These are phyloP conservation scores for Camponotus fellah DNA, from an alignment of 2,888 invertebrate genomes.

Conservation along the genomic window DNA sequence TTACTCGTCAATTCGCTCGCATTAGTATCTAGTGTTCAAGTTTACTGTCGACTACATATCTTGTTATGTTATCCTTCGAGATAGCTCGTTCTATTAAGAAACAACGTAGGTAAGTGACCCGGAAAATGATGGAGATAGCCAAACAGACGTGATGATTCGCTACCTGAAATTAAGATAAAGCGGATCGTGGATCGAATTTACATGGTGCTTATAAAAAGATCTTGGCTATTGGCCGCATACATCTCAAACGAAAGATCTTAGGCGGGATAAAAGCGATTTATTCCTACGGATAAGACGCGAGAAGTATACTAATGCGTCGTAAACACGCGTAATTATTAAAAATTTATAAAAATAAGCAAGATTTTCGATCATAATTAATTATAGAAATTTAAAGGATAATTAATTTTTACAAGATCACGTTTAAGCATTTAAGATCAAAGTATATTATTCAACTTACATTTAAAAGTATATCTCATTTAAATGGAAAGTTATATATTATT, in stretches of 20 bases:
- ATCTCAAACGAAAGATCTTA: conserved; percentile 40
- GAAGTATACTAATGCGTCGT: conserved; percentile 9
- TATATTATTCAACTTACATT: not conserved
- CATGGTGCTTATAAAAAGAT: conserved; percentile 29
- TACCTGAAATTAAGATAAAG: conserved; percentile 60
- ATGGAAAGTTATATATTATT: not conserved
- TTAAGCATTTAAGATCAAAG: not conserved
- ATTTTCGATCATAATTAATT: conserved; percentile 13
- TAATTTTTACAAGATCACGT: not conserved
- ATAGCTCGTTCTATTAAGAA: conserved; percentile 50
- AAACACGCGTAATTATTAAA: not conserved
- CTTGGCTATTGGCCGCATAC: conserved; percentile 5
- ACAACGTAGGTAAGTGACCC: conserved; percentile 46
- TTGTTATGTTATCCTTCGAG: conserved; percentile 31
- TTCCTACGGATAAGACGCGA: conserved; percentile 16
- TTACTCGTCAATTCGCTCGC: conserved; percentile 1
- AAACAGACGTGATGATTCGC: conserved; percentile 49
- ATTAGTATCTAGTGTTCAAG: conserved; percentile 21
- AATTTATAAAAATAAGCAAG: conserved; percentile 7
- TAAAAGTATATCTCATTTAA: not conserved
- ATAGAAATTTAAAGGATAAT: not conserved
- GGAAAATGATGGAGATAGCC: conserved; percentile 52
- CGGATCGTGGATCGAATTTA: conserved; percentile 18
- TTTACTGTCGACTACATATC: conserved; percentile 29
- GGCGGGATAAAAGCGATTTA: conserved; percentile 35